phyloP scores from a whole-genome alignment of 1,140 invertebrate species.

The Mesaphorura yosii region DNA sequence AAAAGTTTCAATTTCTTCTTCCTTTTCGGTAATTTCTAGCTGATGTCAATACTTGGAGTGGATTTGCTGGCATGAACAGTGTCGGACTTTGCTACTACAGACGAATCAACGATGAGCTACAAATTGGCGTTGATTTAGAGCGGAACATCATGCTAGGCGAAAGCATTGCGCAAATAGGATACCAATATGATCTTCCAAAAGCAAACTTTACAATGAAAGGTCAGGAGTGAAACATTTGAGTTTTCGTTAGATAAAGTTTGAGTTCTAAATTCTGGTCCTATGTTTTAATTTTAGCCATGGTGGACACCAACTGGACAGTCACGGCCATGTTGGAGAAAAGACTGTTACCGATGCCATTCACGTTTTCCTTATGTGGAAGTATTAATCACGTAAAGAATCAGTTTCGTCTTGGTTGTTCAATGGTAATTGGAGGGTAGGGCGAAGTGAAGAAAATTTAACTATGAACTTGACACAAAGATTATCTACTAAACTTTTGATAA shows the following conservation, averaged over 20 bases:
- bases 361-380: constrained; percentile 79
- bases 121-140: constrained; percentile 72
- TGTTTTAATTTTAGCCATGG: constrained; percentile 52
- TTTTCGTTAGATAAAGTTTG: constrained; percentile 5
- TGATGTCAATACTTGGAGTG: constrained; percentile 44
- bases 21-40: constrained; percentile 36
- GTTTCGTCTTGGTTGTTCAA: constrained; percentile 73
- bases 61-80: constrained; percentile 66
- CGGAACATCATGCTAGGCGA: constrained; percentile 85
- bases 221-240: constrained; percentile 35
- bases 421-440: constrained; percentile 60
- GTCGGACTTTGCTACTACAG: constrained; percentile 89
- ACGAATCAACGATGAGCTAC: constrained; percentile 80
- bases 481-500: no score
- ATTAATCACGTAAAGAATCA: constrained; percentile 83
- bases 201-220: constrained; percentile 88
- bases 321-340: constrained; percentile 89
- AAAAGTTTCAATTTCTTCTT: constrained; percentile 13
- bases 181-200: constrained; percentile 93
- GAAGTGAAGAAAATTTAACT: no score
- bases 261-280: constrained; percentile 3
- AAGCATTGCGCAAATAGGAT: constrained; percentile 81
- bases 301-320: constrained; percentile 93
- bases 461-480: no score
- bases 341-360: constrained; percentile 81